Evolutionary conservation across 1,140 invertebrate genomes (phyloP), one percentile per base, ranked within the genome.

Genomic region (Mylabris phalerata): DNA sequence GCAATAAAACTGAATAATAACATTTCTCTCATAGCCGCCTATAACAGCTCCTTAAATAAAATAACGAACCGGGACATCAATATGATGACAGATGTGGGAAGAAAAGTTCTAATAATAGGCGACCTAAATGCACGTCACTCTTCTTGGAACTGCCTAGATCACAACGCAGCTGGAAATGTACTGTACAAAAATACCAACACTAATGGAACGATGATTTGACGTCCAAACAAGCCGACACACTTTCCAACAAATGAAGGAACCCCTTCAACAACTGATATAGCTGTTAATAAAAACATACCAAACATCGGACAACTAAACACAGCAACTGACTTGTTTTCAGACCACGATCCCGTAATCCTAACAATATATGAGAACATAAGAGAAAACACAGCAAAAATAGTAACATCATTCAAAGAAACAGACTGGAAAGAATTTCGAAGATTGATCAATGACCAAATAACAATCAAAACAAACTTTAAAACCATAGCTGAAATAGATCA

Each of bases 211-310:
- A n/a, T n/a, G n/a, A n/a, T n/a, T n/a, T n/a, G n/a, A 32, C 42
- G 26, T 26, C 10, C 51, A 9, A 19, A 55, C 2, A 9, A 26
- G 45, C 51, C 51, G 1, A 55, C 51, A 1, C 51, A 55, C 25
- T 55, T 10, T 24, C 51, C 51, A 3, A 25, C 38, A 6, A 55
- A 55, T n/a, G 42, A 1, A 4, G 25, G 19, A 41, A 55, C 51
- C 3, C 51, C 51, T 4, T 45, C 11, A 3, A 55, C 51, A 45
- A 55, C 45, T 10, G 41, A 55, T 11, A 10, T 55, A 6, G 19
- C 9, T 7, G 6, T 55, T 3, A 38, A 24, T 24, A 55, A 55
- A 55, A 46, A 55, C 42, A 38, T 45, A 4, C 45, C 10, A 1
- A 11, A 27, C 9, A 11, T 42, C n/a, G 0, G 11, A 4, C 3